Conservation (phyloP, 2,113 vertebrate genomes). For the Morone saxatilis region DNA sequence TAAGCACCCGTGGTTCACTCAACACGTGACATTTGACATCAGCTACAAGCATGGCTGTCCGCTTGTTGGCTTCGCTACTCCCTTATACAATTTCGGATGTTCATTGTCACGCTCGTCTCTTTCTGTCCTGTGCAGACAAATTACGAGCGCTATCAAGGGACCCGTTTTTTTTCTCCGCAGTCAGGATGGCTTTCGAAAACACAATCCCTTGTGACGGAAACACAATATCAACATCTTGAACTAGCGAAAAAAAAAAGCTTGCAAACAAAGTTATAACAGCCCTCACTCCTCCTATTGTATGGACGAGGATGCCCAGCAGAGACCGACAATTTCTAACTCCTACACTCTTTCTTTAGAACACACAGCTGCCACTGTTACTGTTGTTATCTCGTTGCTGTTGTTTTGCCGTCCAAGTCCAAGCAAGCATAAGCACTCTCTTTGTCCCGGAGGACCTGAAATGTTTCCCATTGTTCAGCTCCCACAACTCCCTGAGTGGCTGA, state of each 20-base stretch:
- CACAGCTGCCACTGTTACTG: slow-evolving; percentile 9
- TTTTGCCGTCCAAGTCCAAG: slow-evolving; percentile 28
- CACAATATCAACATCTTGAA: neutral
- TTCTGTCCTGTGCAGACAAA: neutral
- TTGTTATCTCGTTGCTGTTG: slow-evolving; percentile 30
- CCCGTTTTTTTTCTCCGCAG: neutral
- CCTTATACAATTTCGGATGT: neutral
- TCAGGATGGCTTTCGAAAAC: neutral
- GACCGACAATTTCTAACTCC: slow-evolving; percentile 19
- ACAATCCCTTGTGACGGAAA: neutral
- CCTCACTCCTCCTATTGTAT: neutral
- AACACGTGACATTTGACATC: slow-evolving; percentile 26
- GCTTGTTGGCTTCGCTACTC: slow-evolving; percentile 4
- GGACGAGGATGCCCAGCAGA: slow-evolving; percentile 5
- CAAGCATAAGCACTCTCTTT: slow-evolving; percentile 40
- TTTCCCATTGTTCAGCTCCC: slow-evolving; percentile 61
- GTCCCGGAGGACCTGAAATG: slow-evolving; percentile 39
- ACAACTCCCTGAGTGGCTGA: slow-evolving; percentile 40
- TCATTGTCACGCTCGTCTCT: neutral
- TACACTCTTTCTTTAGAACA: slow-evolving; percentile 20
- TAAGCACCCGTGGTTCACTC: slow-evolving; percentile 23
- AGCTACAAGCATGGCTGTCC: slow-evolving; percentile 10
- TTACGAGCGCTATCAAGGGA: neutral
- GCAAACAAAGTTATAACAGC: slow-evolving; percentile 27
- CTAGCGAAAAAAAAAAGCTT: neutral